Evolutionary conservation across 2,888 invertebrate species (phyloP).

Genomic region (Nemotelus pantherinus): DNA sequence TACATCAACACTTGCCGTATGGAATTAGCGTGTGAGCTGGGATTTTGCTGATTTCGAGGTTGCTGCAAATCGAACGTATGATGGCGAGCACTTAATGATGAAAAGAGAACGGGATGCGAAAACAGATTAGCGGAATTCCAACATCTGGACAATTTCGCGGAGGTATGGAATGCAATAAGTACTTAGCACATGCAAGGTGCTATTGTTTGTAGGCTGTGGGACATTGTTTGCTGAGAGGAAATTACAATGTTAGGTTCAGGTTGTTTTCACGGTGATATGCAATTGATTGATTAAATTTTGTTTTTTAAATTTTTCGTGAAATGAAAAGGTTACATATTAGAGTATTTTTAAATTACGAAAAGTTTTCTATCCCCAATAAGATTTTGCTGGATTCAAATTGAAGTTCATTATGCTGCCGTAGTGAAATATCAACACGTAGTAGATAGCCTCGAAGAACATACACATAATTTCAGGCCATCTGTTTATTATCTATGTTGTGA

Average conservation of each 20-base stretch:
- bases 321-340: no score
- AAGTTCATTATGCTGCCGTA: no score
- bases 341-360: no score
- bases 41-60: not conserved
- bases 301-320: no score
- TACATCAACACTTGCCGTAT: slow-evolving; percentile 28
- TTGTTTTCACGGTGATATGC: no score
- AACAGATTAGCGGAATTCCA: slow-evolving; percentile 23
- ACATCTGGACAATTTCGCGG: slow-evolving; percentile 28
- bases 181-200: slow-evolving; percentile 28
- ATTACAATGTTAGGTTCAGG: not conserved
- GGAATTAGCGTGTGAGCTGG: slow-evolving; percentile 36
- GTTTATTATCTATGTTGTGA: no score
- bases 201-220: slow-evolving; percentile 2
- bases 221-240: slow-evolving; percentile 4
- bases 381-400: no score
- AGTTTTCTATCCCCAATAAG: no score
- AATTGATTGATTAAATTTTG: no score
- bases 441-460: no score
- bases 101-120: slow-evolving; percentile 5
- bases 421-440: no score
- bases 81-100: not conserved
- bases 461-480: no score
- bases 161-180: slow-evolving; percentile 34
- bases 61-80: not conserved